Base-by-base conservation (phyloP, 2,113 vertebrate species). In the Muntiacus reevesi region DNA sequence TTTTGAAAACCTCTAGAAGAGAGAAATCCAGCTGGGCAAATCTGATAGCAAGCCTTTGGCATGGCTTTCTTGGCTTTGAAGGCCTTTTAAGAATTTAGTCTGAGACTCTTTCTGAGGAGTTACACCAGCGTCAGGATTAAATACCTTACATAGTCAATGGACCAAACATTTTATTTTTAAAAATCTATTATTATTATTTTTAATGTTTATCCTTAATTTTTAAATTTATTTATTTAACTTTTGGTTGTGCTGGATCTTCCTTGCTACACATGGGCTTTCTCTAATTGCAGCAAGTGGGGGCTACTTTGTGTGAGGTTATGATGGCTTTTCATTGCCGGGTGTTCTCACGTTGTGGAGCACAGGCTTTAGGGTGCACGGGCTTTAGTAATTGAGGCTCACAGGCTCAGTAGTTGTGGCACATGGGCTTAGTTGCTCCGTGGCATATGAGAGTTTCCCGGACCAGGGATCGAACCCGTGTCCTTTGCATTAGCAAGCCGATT, bases 381-480 rank as follows among this genome's bases (percentile, higher is more conserved):
- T 74, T 74, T 40, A 13, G 67, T 12, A 40, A 36, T 0, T 40
- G 36, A 74, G 67, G 10, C n/a, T 6, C 21, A 74, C n/a, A 40
- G 36, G 36, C 36, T 40, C 36, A 74, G 67, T 2, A 74, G 10
- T 13, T 74, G 19, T 23, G 36, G 2, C 12, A 11, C 10, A 6
- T 11, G 36, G 36, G 67, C 67, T 71, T 40, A 25, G 36, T 25
- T 74, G 67, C 67, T 74, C 36, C 10, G 6, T 6, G 67, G 19
- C 67, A 6, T 74, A 23, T 13, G n/a, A 40, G n/a, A 74, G 2
- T n/a, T 74, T 40, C 19, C 19, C 0, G 5, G 67, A 74, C n/a
- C n/a, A 23, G 19, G 67, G n/a, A 40, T 0, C 1, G 10, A 40
- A 40, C 67, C 19, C 0, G 0, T 6, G n/a, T 74, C 67, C 5